These are phyloP conservation scores for Alces alces DNA, from an alignment of 2,113 vertebrate species.

Conservation along the genomic window DNA sequence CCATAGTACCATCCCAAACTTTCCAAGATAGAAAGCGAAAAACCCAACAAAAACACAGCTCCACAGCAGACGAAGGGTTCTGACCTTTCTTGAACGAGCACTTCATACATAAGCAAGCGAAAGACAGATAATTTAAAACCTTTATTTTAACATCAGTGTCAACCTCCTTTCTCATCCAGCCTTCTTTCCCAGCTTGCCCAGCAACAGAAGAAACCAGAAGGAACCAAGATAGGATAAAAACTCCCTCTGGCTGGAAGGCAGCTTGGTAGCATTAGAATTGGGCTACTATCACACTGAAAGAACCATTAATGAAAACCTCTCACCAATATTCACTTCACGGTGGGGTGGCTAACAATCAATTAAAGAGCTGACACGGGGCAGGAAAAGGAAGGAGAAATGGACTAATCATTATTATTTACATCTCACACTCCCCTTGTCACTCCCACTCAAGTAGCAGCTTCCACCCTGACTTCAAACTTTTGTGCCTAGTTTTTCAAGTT, in stretches of 20 bases:
- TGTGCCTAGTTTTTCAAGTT: background rate
- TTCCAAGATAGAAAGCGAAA: slow-evolving; percentile 25
- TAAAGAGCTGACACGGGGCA: background rate
- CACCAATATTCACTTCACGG: background rate
- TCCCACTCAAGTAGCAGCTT: background rate
- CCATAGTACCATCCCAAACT: background rate
- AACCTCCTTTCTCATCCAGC: background rate
- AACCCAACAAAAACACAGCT: background rate
- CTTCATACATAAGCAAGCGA: background rate
- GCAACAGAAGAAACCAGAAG: background rate
- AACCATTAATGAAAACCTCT: background rate
- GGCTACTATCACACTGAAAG: slow-evolving; percentile 2
- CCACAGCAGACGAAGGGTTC: background rate
- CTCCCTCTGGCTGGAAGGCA: background rate
- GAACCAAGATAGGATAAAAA: background rate
- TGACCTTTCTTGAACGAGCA: slow-evolving; percentile 1
- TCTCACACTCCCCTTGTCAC: background rate
- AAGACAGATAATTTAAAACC: background rate
- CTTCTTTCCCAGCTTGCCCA: background rate
- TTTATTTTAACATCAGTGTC: slow-evolving; percentile 33
- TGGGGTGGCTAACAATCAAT: background rate
- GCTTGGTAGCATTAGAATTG: background rate
- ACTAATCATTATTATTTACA: background rate
- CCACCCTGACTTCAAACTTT: background rate
- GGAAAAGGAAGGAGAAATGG: background rate